Evolutionary conservation across 30 jellyfish, hydroid and myxozoan genomes (phyloP), one percentile per base, ranked within the genome.

Genomic region (Rhopilema esculentum): DNA sequence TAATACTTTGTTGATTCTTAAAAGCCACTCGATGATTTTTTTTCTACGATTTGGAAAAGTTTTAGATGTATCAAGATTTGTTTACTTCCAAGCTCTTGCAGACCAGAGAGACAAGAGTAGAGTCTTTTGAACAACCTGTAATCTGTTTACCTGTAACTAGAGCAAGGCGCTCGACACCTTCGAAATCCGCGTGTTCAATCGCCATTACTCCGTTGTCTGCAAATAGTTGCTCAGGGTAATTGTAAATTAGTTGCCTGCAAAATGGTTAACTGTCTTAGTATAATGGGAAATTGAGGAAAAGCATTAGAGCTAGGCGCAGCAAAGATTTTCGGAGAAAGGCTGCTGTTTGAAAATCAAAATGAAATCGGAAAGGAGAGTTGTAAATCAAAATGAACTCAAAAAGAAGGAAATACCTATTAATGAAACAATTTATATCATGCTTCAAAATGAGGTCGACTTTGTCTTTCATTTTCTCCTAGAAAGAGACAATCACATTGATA

Each of bases 131-230:
- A n/a, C n/a, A n/a, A n/a, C n/a, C n/a, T n/a, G n/a, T n/a, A n/a
- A n/a, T n/a, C n/a, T n/a, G n/a, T n/a, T n/a, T 50, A 87, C 95
- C 98, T 81, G 98, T 93, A 8, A 95, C 99, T 19, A 87, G 91
- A 40, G 99, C 99, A 8, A 95, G 82, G 49, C 99, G 77, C 49
- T 95, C 99, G 27, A 91, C 98, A 16, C 99, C 99, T 87, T 95
- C 99, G 75, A 95, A 95, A 66, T 95, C 99, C 20, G 99, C 99
- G 82, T 95, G 99, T 67, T 95, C 99, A 69, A 95, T 95, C 8
- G 99, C 97, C 98, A 95, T 91, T 1, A 90, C 98, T 0, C 99
- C 99, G 17, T 98, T 93, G 69, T 95, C 99, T 23, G 98, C 98
- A 53, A 95, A 95, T 21, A 95, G 71, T 53, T 95, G 99, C 77